Percentiles rank a stretch among this genome's conserved stretches.
Evolutionary conservation across 2,888 invertebrate species (phyloP).

Genomic region (Linyphia triangularis): DNA sequence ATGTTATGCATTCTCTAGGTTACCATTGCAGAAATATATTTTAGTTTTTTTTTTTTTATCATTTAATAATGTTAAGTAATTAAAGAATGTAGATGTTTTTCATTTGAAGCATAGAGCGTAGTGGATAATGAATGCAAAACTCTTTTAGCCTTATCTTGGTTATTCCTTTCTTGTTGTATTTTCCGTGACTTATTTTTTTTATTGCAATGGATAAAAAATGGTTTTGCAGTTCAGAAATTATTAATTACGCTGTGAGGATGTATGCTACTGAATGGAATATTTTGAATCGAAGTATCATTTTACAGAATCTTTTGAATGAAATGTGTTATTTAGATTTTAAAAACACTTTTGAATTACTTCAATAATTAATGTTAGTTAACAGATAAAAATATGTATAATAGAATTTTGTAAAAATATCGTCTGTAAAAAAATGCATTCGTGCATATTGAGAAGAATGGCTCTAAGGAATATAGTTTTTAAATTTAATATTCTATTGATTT

Average conservation of each 20-base stretch:
- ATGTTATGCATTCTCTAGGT: slow-evolving; percentile 36
- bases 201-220: neutral
- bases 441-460: too few relatives aligned
- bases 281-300: too few relatives aligned
- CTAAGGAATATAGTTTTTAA: too few relatives aligned
- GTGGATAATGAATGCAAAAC: slow-evolving; percentile 61
- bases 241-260: slow-evolving; percentile 43
- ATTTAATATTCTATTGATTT: too few relatives aligned
- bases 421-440: too few relatives aligned
- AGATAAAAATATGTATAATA: too few relatives aligned
- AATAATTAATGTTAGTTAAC: too few relatives aligned
- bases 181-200: slow-evolving; percentile 8
- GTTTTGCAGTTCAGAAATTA: slow-evolving; percentile 8
- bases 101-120: slow-evolving; percentile 4
- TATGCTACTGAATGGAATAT: too few relatives aligned
- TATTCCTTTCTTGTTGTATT: neutral
- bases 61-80: slow-evolving; percentile 71
- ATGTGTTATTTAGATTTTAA: too few relatives aligned
- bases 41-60: slow-evolving; percentile 39
- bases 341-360: too few relatives aligned
- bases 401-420: too few relatives aligned
- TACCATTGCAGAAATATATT: slow-evolving; percentile 25
- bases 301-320: too few relatives aligned
- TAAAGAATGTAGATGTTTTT: slow-evolving; percentile 61
- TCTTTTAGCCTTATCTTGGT: slow-evolving; percentile 37